Conservation (phyloP, 2,888 invertebrate genomes). For the Caenorhabditis plicata region DNA sequence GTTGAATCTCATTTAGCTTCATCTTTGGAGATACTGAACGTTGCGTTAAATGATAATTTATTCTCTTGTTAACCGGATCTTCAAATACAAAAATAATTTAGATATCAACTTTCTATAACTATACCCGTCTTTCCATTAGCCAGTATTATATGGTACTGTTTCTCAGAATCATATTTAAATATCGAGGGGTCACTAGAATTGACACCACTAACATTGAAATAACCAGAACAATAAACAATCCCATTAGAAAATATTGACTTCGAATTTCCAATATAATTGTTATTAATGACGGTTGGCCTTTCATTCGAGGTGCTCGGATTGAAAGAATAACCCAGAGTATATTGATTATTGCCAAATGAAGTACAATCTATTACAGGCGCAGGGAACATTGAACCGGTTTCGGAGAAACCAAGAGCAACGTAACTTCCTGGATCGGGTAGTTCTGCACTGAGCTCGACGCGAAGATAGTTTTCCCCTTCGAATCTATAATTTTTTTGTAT, state of each 20-base stretch:
- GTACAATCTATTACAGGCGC: conserved; percentile 28
- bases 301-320: conserved; percentile 4
- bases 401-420: conserved; percentile 31
- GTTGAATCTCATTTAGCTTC: too few species aligned
- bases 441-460: conserved; percentile 18
- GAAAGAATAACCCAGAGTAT: conserved; percentile 15
- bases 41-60: background rate
- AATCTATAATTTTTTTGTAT: conserved; percentile 5
- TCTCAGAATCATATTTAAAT: conserved; percentile 7
- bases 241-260: conserved; percentile 17
- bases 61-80: conserved; percentile 3
- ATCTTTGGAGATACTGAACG: background rate
- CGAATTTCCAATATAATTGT: conserved; percentile 6
- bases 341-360: conserved; percentile 3
- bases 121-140: conserved; percentile 7
- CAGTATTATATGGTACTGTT: conserved; percentile 20
- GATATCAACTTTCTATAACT: background rate
- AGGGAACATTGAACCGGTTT: conserved; percentile 17
- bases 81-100: background rate
- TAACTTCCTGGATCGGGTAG: conserved; percentile 3
- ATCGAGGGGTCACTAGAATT: conserved; percentile 18
- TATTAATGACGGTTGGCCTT: conserved; percentile 5
- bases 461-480: conserved; percentile 1
- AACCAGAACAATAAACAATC: conserved; percentile 25
- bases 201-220: conserved; percentile 17